Evolutionary conservation across 2,888 invertebrate species (phyloP).

Genomic region (Masnerella sp.): DNA sequence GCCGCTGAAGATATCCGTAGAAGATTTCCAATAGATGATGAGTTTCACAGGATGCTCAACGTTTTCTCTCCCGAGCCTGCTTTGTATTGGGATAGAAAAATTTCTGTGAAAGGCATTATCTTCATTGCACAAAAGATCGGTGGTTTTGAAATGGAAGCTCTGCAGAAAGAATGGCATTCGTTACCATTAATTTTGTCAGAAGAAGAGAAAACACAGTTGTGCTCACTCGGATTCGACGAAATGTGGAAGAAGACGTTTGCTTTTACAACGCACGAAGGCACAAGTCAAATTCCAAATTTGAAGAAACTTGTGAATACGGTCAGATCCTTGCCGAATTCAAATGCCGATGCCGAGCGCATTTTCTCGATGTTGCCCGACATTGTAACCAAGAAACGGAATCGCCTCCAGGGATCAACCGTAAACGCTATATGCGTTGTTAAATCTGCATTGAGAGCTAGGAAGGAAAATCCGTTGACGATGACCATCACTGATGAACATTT

Average conservation of each 20-base stretch:
- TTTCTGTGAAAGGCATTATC: neutral
- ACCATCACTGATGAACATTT: slow-evolving; percentile 5
- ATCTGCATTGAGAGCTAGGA: slow-evolving; percentile 7
- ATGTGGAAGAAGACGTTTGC: slow-evolving; percentile 1
- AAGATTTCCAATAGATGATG: slow-evolving; percentile 10
- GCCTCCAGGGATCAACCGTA: neutral
- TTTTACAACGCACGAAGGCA: neutral
- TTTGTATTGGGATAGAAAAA: neutral
- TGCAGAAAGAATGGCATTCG: slow-evolving; percentile 4
- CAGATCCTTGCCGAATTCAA: slow-evolving; percentile 9
- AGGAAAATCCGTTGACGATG: slow-evolving; percentile 9
- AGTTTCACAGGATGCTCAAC: neutral
- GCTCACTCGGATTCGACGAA: neutral
- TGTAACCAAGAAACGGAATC: slow-evolving; percentile 28
- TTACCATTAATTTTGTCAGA: neutral
- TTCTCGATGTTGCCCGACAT: slow-evolving; percentile 9
- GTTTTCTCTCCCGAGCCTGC: neutral
- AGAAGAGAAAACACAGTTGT: neutral
- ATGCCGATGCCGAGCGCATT: slow-evolving; percentile 1
- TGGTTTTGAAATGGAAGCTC: neutral
- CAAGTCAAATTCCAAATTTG: neutral
- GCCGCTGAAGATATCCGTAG: slow-evolving; percentile 12
- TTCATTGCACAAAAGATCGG: slow-evolving; percentile 5
- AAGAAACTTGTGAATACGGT: neutral
- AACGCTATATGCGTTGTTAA: slow-evolving; percentile 21